Percentiles rank a stretch among this genome's conserved stretches.
Conservation (phyloP, 1,140 invertebrate genomes). For the Drosophila nigrodunni region DNA sequence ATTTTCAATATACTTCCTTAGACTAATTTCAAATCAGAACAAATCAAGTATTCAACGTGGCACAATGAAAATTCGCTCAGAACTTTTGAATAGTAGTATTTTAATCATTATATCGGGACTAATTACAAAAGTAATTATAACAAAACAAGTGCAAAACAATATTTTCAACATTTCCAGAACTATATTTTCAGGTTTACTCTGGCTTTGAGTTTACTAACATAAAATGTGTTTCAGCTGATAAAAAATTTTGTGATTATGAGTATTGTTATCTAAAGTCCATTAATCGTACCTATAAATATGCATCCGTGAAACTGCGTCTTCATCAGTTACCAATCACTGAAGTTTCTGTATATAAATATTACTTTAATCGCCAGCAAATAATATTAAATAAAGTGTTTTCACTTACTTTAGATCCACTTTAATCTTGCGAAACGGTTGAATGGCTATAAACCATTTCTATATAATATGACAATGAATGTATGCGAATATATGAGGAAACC, state of each 20-base stretch:
- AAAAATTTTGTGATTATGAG: background rate
- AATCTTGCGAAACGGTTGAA: constrained; percentile 1
- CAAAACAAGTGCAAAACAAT: background rate
- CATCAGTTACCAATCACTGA: background rate
- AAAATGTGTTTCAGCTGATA: constrained; percentile 13
- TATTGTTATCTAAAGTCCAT: constrained; percentile 34
- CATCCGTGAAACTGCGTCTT: background rate
- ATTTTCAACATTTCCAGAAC: background rate
- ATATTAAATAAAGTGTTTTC: background rate
- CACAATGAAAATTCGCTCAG: too few relatives aligned
- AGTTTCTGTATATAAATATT: background rate
- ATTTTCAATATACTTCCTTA: too few relatives aligned
- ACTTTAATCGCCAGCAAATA: too few relatives aligned
- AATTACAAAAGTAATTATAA: background rate
- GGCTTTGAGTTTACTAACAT: constrained; percentile 1
- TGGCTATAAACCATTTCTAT: constrained; percentile 23
- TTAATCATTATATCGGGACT: background rate
- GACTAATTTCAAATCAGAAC: too few relatives aligned
- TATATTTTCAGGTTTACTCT: background rate
- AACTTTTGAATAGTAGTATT: too few relatives aligned
- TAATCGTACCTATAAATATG: constrained; percentile 40
- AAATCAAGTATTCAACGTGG: too few relatives aligned
- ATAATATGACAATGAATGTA: background rate
- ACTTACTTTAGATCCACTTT: background rate
- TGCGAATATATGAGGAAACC: background rate